Percentiles rank a stretch among this genome's conserved stretches.
phyloP scores from a whole-genome alignment of 2,797 vertebrate species.

The Gobio occitaniae region DNA sequence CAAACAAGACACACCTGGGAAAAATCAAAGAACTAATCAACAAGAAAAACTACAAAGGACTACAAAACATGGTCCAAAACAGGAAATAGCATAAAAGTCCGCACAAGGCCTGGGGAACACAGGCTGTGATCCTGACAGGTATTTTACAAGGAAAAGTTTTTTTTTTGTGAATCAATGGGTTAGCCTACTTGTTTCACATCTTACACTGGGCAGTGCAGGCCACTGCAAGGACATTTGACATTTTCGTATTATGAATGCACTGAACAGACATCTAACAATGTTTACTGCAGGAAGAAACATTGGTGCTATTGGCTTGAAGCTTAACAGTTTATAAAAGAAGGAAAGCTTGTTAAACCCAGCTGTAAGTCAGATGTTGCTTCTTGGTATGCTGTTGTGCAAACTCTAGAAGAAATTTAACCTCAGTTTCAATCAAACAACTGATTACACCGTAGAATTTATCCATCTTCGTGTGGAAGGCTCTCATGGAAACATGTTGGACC shows the following conservation, averaged over 20 bases:
- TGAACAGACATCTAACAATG: not conserved
- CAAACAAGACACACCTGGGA: no score
- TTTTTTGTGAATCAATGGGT: not conserved
- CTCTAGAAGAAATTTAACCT: constrained; percentile 20
- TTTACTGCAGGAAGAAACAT: constrained; percentile 20
- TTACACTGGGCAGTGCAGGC: not conserved
- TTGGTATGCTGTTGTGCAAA: constrained; percentile 27
- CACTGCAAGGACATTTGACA: not conserved
- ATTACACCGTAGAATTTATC: not conserved
- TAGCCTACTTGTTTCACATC: not conserved
- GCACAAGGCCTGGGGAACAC: no score
- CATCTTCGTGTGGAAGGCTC: not conserved
- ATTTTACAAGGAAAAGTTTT: not conserved
- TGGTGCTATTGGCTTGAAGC: not conserved
- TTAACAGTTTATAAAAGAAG: constrained; percentile 11
- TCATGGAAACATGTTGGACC: not conserved
- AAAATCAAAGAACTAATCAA: no score
- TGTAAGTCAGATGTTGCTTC: constrained; percentile 38
- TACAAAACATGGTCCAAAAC: no score
- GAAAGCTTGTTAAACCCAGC: constrained; percentile 28
- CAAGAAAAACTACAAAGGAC: no score
- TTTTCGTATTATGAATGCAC: not conserved
- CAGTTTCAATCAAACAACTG: constrained; percentile 7
- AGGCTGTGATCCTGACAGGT: not conserved
- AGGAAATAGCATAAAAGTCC: no score